Conservation (phyloP, 2,888 invertebrate species). For the Drosophila prostipennis region DNA sequence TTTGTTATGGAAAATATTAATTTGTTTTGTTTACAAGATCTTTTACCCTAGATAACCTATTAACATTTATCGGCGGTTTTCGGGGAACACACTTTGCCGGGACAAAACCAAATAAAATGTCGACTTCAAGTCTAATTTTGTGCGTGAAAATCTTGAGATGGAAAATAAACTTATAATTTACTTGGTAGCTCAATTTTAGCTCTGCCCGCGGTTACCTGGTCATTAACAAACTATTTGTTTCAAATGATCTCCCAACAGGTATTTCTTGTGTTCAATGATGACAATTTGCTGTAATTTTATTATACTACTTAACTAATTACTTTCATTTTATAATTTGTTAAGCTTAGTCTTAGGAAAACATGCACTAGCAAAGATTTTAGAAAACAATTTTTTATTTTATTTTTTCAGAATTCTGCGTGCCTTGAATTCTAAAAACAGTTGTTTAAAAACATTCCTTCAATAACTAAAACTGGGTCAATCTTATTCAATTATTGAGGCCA, state of each 20-base stretch:
- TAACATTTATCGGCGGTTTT: constrained; percentile 79
- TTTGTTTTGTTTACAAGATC: constrained; percentile 45
- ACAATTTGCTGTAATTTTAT: constrained; percentile 61
- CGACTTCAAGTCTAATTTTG: constrained; percentile 48
- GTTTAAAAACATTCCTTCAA: constrained; percentile 6
- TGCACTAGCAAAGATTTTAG: constrained; percentile 63
- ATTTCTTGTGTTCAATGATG: constrained; percentile 40
- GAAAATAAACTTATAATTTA: constrained; percentile 8
- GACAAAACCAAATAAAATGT: constrained; percentile 39
- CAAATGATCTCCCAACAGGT: constrained; percentile 46
- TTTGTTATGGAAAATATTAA: constrained; percentile 24
- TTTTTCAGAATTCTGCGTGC: constrained; percentile 25
- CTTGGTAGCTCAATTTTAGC: neutral
- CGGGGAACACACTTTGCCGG: constrained; percentile 75
- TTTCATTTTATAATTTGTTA: constrained; percentile 40
- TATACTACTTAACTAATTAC: constrained; percentile 73
- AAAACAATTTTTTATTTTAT: constrained; percentile 55
- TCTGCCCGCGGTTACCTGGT: constrained; percentile 33
- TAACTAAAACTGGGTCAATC: constrained; percentile 5
- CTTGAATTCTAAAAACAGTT: constrained; percentile 13
- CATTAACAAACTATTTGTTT: neutral
- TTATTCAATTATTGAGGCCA: constrained; percentile 14
- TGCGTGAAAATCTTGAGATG: constrained; percentile 53
- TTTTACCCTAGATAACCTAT: constrained; percentile 76
- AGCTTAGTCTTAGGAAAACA: constrained; percentile 68